A percentile compares a stretch with the other conserved stretches of the same genome.
These are phyloP conservation scores for Pseudanteris insignis DNA, from an alignment of 2,888 invertebrate species.

Conservation along the genomic window DNA sequence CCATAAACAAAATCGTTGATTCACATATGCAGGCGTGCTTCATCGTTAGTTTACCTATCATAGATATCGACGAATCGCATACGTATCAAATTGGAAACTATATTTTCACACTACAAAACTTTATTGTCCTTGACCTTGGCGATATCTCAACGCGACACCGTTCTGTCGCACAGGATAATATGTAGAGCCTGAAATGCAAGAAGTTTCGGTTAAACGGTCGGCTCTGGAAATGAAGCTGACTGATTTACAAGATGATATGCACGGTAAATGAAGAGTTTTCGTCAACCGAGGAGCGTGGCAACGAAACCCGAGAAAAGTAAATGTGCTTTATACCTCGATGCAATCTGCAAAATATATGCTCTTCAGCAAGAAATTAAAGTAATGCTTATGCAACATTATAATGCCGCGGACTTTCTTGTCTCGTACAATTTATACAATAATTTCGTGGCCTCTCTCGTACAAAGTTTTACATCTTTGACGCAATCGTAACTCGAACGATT, in stretches of 20 bases:
- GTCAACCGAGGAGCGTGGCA: background rate
- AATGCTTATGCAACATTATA: background rate
- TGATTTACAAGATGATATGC: conserved; percentile 8
- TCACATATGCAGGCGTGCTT: background rate
- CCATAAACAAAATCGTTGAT: background rate
- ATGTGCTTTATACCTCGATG: background rate
- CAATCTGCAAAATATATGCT: background rate
- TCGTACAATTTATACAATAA: too few species aligned
- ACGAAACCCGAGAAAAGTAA: conserved; percentile 5
- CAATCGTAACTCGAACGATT: too few species aligned
- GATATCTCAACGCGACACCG: conserved; percentile 17
- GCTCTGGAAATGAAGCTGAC: conserved; percentile 10
- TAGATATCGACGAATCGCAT: background rate
- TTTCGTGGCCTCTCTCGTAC: too few species aligned
- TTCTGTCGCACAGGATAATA: conserved; percentile 16
- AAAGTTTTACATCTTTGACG: too few species aligned
- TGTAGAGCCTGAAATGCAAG: conserved; percentile 19
- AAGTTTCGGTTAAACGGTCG: conserved; percentile 14
- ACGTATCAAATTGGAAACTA: background rate
- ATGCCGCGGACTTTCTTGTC: too few species aligned
- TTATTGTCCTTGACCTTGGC: conserved; percentile 12
- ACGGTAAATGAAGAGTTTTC: conserved; percentile 10
- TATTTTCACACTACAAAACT: conserved; percentile 5
- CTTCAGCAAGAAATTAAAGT: background rate
- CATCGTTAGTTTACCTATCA: conserved; percentile 1